phyloP scores from a whole-genome alignment of 1,140 invertebrate genomes.

The Calycopis cecrops region DNA sequence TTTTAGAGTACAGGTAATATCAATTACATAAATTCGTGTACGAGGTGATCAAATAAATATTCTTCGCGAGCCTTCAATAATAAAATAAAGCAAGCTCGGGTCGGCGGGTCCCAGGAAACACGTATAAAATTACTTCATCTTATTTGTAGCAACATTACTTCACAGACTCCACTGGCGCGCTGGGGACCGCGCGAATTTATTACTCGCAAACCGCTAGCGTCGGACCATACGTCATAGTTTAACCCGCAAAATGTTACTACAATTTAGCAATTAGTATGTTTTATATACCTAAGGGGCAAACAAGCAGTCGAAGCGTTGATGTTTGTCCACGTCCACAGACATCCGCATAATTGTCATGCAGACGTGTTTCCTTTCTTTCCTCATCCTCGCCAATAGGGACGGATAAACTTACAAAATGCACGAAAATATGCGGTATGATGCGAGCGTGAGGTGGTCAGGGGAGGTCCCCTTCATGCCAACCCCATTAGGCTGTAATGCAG shows the following conservation, averaged over 20 bases:
- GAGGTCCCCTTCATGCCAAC: too few relatives aligned
- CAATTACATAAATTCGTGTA: not conserved
- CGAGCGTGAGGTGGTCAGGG: too few relatives aligned
- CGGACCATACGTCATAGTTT: constrained; percentile 39
- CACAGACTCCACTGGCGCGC: constrained; percentile 43
- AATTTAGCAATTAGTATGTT: not conserved
- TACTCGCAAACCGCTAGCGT: constrained; percentile 37
- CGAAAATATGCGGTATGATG: too few relatives aligned
- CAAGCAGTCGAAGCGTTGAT: too few relatives aligned
- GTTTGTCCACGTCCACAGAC: too few relatives aligned
- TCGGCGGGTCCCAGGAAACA: constrained; percentile 44
- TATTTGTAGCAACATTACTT: constrained; percentile 52
- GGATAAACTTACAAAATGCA: too few relatives aligned
- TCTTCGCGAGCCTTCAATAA: constrained; percentile 3
- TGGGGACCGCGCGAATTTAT: constrained; percentile 50
- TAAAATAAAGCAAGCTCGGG: constrained; percentile 23
- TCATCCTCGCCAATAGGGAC: too few relatives aligned
- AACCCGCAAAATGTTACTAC: constrained; percentile 16
- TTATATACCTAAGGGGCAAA: too few relatives aligned
- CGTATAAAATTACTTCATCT: constrained; percentile 51
- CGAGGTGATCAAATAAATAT: not conserved
- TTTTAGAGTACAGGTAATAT: too few relatives aligned
- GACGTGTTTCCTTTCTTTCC: too few relatives aligned
- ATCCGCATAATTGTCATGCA: too few relatives aligned
- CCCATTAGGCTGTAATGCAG: too few relatives aligned